Base-by-base conservation (phyloP, 2,113 vertebrate species). In the Numida meleagris region DNA sequence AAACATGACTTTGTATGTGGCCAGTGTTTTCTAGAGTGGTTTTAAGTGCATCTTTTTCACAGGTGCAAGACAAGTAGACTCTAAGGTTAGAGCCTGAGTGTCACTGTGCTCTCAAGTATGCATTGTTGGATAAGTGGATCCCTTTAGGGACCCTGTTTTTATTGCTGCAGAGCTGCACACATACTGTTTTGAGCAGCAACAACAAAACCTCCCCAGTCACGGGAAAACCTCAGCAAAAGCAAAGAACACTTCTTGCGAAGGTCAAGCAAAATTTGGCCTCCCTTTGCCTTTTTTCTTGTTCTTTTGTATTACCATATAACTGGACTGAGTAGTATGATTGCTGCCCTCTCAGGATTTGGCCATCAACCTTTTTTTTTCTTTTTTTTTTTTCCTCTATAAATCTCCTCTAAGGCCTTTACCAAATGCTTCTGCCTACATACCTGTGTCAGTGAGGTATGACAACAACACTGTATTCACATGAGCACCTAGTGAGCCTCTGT, bases 1-100 rank as follows among this genome's bases (percentile, higher is more conserved):
- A 36, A 82, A 81, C 0, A 0, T 75, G 43, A 12, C 62, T 86
- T 77, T 75, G 40, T 40, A 65, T 2, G 4, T 0, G 4, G 33
- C 19, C 9, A 34, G 0, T 63, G 36, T 67, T 86, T 90, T 67
- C 51, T 63, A 43, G 50, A 80, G 13, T 43, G 20, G n/a, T 90
- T 90, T 83, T 81, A 12, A 13, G 46, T 76, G 23, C 13, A 57
- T 59, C 42, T n/a, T 36, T 10, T 67, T 83, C 71, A 74, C 9
- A 42, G 24, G 34, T 75, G 25, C 57, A 65, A 81, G 48, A 12
- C 16, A 75, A 72, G 21, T 38, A 43, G 79, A n/a, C n/a, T 5
- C 45, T 34, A 57, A 82, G 16, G 14, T 53, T 29, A 53, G 14
- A 62, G 46, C 21, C 57, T 67, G 27, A 90, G 36, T 9, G 50